These are phyloP conservation scores for Drosophila stalkeri DNA, from an alignment of 2,888 invertebrate genomes.

Conservation along the genomic window DNA sequence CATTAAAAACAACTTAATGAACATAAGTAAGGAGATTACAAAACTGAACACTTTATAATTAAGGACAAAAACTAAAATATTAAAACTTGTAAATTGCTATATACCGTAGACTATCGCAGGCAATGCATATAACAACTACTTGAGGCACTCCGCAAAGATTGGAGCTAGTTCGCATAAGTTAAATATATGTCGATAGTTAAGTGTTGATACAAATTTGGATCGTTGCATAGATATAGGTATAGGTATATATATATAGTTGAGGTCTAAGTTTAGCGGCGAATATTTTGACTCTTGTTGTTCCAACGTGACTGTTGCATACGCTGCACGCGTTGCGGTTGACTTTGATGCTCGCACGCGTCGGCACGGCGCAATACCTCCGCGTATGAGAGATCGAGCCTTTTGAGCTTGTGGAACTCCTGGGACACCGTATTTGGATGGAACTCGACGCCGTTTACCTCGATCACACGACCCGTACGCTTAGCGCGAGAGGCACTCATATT, in stretches of 20 bases:
- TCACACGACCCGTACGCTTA: conserved; percentile 69
- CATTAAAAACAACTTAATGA: conserved; percentile 28
- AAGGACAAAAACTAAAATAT: conserved; percentile 22
- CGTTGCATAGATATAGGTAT: background rate
- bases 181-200: conserved; percentile 7
- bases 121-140: conserved; percentile 11
- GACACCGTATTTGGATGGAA: conserved; percentile 91
- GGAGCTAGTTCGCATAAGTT: conserved; percentile 9
- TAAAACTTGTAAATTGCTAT: conserved; percentile 14
- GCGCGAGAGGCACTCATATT: conserved; percentile 61
- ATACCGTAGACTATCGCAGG: conserved; percentile 6
- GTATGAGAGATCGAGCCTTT: conserved; percentile 93
- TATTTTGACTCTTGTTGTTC: conserved; percentile 54
- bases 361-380: conserved; percentile 92
- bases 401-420: conserved; percentile 92
- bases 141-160: conserved; percentile 5
- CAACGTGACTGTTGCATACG: conserved; percentile 63
- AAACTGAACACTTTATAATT: conserved; percentile 6
- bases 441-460: conserved; percentile 84
- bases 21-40: conserved; percentile 17
- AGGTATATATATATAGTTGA: background rate
- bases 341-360: conserved; percentile 82
- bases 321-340: conserved; percentile 39
- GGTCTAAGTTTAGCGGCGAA: conserved; percentile 43
- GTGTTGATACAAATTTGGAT: conserved; percentile 15